phyloP scores from a whole-genome alignment of 2,888 invertebrate genomes.

The Tryphoninae sp. region DNA sequence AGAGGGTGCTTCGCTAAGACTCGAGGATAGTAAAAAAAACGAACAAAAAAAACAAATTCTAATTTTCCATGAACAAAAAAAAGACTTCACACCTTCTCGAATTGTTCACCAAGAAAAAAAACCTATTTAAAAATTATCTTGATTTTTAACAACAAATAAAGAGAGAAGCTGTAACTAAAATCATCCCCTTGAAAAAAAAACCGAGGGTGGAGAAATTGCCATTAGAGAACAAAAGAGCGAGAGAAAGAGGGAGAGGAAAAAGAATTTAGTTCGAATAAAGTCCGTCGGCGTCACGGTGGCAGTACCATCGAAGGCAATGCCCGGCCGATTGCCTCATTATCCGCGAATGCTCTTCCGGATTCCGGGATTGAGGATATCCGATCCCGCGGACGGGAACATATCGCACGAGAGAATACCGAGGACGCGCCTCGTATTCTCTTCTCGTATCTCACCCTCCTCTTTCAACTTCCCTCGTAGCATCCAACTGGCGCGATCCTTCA shows the following conservation, averaged over 20 bases:
- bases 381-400: slow-evolving; percentile 48
- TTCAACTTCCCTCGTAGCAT: slow-evolving; percentile 12
- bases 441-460: neutral
- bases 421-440: neutral
- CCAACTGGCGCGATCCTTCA: slow-evolving; percentile 22
- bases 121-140: no score
- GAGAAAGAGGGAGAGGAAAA: neutral
- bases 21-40: no score
- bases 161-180: no score
- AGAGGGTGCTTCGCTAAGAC: neutral
- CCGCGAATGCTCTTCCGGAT: slow-evolving; percentile 59
- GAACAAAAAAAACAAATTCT: no score
- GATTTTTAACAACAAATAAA: no score
- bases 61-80: no score
- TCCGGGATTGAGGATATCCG: slow-evolving; percentile 63
- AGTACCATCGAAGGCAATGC: slow-evolving; percentile 35
- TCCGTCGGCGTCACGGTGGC: slow-evolving; percentile 27
- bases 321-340: slow-evolving; percentile 61
- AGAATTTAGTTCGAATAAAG: neutral
- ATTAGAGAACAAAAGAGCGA: no score
- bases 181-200: no score
- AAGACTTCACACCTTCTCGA: no score
- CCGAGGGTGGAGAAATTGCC: no score
- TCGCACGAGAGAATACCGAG: slow-evolving; percentile 40
- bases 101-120: no score